Conservation (phyloP, 2,888 invertebrate genomes). For the Eupithecia abbreviata region DNA sequence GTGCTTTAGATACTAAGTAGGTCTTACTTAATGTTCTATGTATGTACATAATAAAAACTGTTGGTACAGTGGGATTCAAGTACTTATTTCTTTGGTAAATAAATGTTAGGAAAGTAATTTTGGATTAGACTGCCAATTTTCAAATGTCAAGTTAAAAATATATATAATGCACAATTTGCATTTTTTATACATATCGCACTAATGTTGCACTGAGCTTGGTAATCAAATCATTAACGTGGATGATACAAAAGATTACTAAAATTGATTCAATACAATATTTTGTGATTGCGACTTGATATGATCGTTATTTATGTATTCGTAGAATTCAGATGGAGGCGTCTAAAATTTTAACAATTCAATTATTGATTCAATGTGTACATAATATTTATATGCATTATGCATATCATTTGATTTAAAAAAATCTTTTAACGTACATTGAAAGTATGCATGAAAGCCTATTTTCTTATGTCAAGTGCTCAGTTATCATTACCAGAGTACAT, state of each 20-base stretch:
- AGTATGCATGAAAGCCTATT: constrained; percentile 64
- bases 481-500: constrained; percentile 42
- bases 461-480: constrained; percentile 50
- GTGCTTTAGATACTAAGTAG: not conserved
- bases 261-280: not conserved
- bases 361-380: not conserved
- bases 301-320: constrained; percentile 19
- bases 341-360: not conserved
- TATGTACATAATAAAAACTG: not conserved
- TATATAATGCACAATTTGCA: not conserved
- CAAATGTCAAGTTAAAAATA: not conserved
- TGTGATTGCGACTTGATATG: not conserved
- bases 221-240: not conserved
- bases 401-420: not conserved
- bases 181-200: not conserved
- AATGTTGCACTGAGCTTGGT: not conserved
- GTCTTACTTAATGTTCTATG: not conserved
- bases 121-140: not conserved
- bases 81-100: constrained; percentile 29
- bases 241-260: not conserved
- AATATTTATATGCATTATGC: not conserved
- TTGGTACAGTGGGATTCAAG: not conserved
- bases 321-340: not conserved
- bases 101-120: not conserved
- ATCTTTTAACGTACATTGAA: constrained; percentile 25